phyloP scores from a whole-genome alignment of 2,113 vertebrate species.

The Lophochroa leadbeateri region DNA sequence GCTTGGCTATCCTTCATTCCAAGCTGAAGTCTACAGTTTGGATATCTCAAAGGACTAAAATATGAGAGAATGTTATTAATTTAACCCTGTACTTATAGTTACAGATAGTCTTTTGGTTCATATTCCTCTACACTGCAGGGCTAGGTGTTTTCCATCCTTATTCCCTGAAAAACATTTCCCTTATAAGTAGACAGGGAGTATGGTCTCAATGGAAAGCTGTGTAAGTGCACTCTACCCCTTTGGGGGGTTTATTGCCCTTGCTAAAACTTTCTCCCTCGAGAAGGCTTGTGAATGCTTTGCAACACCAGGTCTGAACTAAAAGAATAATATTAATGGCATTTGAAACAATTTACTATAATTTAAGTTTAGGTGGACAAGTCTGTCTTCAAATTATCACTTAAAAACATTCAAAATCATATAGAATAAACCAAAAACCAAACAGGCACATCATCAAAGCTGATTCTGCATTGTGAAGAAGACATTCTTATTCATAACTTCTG shows the following conservation, averaged over 20 bases:
- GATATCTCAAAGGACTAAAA: neutral
- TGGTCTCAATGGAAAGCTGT: neutral
- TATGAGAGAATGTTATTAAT: neutral
- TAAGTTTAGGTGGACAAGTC: neutral
- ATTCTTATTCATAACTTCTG: neutral
- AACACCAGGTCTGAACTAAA: neutral
- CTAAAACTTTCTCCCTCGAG: neutral
- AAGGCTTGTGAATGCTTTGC: neutral
- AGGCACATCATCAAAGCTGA: neutral
- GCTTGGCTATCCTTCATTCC: neutral
- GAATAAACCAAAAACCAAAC: neutral
- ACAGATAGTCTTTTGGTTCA: neutral
- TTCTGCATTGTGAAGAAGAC: accelerated
- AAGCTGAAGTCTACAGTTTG: neutral
- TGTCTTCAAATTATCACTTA: neutral
- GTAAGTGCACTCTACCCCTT: neutral
- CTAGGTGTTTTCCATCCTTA: neutral
- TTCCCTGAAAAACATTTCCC: neutral
- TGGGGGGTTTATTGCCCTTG: neutral
- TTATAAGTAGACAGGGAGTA: neutral
- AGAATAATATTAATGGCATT: neutral
- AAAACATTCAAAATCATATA: neutral
- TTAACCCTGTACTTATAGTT: neutral
- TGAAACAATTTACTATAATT: neutral
- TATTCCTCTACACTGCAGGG: neutral